Evolutionary conservation across 2,888 invertebrate species (phyloP).

Genomic region (Mactromeris polynyma): DNA sequence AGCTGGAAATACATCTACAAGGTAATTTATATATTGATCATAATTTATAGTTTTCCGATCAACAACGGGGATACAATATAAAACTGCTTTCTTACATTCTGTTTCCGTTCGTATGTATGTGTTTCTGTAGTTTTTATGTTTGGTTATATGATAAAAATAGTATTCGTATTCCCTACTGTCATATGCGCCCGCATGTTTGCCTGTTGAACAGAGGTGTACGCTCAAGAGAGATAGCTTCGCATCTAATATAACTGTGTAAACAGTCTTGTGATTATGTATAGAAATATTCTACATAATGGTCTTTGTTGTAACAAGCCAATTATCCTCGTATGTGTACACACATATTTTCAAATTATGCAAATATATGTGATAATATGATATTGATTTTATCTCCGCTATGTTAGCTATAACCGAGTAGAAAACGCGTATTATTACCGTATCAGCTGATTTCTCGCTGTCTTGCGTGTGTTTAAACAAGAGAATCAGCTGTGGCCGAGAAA

Average conservation of each 20-base stretch:
- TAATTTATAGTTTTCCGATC: neutral
- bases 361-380: neutral
- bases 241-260: neutral
- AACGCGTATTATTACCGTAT: neutral
- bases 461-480: neutral
- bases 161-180: neutral
- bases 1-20: neutral
- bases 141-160: neutral
- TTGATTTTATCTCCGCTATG: neutral
- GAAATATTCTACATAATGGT: neutral
- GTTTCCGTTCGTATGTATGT: neutral
- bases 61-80: no score
- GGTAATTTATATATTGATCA: neutral
- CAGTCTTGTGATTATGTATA: neutral
- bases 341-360: neutral
- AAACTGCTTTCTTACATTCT: neutral
- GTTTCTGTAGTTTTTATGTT: neutral
- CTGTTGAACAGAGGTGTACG: neutral
- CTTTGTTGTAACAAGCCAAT: neutral
- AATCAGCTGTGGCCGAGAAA: neutral
- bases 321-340: neutral
- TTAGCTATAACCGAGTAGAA: neutral
- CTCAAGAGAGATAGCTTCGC: neutral
- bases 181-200: neutral
- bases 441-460: neutral